phyloP scores from a whole-genome alignment of 2,113 vertebrate species.

The Chascanopsetta lugubris region DNA sequence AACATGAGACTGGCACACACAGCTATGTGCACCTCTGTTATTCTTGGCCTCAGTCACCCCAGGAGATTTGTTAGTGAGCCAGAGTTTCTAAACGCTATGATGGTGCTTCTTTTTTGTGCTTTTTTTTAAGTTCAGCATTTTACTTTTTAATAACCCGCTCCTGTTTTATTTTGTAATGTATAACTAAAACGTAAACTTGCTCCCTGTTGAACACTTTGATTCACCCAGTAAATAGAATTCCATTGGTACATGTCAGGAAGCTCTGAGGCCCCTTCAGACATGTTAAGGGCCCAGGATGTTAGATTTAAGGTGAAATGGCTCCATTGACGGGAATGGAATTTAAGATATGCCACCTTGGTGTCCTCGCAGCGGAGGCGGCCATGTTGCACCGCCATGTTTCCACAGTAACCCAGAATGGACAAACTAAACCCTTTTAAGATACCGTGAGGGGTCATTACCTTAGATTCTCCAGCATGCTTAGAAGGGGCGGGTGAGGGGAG shows the following conservation, averaged over 20 bases:
- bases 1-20: not conserved
- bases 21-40: not conserved
- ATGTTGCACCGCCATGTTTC: too few relatives aligned
- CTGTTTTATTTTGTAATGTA: not conserved
- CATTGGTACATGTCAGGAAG: not conserved
- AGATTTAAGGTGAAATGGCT: too few relatives aligned
- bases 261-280: too few relatives aligned
- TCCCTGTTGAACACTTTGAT: not conserved
- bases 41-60: constrained; percentile 15
- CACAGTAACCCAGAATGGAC: too few relatives aligned
- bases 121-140: not conserved
- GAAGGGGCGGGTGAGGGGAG: too few relatives aligned
- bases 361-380: too few relatives aligned
- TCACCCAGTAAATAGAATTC: not conserved
- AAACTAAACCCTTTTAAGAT: too few relatives aligned
- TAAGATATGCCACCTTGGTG: too few relatives aligned
- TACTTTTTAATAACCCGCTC: not conserved
- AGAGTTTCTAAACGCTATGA: not conserved
- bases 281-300: too few relatives aligned
- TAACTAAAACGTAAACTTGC: not conserved
- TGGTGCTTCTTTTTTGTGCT: not conserved
- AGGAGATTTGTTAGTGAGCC: constrained; percentile 16
- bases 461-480: too few relatives aligned
- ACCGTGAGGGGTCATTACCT: too few relatives aligned
- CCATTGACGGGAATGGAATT: too few relatives aligned